phyloP scores from a whole-genome alignment of 2,113 vertebrate genomes.

The Sorex fumeus region DNA sequence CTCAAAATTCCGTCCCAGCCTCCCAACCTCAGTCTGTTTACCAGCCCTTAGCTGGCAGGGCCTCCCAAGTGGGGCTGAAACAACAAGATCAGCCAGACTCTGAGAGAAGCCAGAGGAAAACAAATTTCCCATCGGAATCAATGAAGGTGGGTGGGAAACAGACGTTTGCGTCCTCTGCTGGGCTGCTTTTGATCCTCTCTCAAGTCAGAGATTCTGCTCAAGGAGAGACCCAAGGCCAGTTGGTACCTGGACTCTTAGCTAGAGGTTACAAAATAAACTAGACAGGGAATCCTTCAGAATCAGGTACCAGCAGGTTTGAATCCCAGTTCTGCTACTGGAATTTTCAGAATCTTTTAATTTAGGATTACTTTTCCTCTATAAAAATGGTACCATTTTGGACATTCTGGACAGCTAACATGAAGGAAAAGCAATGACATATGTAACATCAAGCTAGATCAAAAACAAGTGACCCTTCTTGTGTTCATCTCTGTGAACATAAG shows the following conservation, averaged over 20 bases:
- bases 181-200: constrained; percentile 71
- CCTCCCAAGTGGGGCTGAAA: constrained; percentile 88
- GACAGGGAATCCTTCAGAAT: not conserved
- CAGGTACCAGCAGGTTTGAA: constrained; percentile 49
- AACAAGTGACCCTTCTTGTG: accelerated
- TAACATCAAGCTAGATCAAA: not conserved
- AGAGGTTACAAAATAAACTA: not conserved
- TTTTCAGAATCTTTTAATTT: not conserved
- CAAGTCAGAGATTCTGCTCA: not conserved
- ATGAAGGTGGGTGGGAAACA: constrained; percentile 87
- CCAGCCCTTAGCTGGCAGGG: constrained; percentile 85
- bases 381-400: not conserved
- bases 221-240: not conserved
- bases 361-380: not conserved
- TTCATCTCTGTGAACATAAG: not conserved
- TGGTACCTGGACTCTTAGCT: not conserved
- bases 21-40: constrained; percentile 87
- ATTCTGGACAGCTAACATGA: not conserved
- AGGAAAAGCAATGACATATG: not conserved
- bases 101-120: constrained; percentile 84
- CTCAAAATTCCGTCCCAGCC: constrained; percentile 88
- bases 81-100: constrained; percentile 83
- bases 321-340: not conserved
- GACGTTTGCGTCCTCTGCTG: constrained; percentile 84
- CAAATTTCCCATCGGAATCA: constrained; percentile 86